phyloP scores from a whole-genome alignment of 1,140 invertebrate genomes.

The Pantala flavescens region DNA sequence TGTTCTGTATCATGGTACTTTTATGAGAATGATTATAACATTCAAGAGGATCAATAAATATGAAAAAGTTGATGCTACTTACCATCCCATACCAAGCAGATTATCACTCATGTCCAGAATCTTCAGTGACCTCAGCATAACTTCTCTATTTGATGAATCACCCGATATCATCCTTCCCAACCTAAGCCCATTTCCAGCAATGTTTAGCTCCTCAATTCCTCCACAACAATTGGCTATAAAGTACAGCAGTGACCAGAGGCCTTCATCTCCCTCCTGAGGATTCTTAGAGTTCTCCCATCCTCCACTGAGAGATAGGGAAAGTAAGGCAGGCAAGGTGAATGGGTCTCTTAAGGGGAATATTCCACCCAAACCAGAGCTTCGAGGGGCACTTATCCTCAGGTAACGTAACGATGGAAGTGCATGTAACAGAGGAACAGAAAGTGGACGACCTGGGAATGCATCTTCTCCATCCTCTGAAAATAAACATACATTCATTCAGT shows the following conservation, averaged over 20 bases:
- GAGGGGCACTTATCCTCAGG: not conserved
- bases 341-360: not conserved
- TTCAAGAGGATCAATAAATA: no score
- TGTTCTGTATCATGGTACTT: no score
- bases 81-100: constrained; percentile 27
- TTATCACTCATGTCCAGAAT: constrained; percentile 68
- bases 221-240: not conserved
- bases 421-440: not conserved
- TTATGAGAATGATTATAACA: no score
- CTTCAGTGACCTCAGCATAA: constrained; percentile 34
- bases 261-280: not conserved
- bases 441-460: not conserved
- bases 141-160: not conserved
- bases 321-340: not conserved
- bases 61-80: not conserved
- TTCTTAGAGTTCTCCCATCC: not conserved
- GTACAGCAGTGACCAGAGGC: not conserved
- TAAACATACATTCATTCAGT: not conserved
- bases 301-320: not conserved
- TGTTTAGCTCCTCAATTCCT: not conserved
- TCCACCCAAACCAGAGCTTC: not conserved
- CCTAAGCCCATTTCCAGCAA: not conserved
- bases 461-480: not conserved
- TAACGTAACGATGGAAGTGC: not conserved
- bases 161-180: not conserved